Evolutionary conservation across 1,140 invertebrate species (phyloP), one percentile per base, ranked within the genome.

Genomic region (Halictus rubicundus): DNA sequence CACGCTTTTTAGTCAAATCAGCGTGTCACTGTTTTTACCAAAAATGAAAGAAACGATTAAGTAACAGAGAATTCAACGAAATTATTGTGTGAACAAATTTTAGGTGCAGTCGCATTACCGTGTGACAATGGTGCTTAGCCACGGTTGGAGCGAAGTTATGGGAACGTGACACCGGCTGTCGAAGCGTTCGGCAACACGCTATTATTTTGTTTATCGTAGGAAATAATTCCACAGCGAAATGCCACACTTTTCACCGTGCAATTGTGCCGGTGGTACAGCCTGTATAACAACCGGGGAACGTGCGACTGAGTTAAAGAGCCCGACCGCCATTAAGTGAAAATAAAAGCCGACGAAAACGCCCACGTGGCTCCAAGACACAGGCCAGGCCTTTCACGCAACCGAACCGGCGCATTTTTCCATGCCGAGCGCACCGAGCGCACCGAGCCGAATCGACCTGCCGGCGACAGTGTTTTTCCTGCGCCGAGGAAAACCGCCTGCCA

Each of bases 111-210:
- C 57, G n/a, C 27, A 57, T 65, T 32, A 3, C 32, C 32, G 42
- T 70, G 82, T 84, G 80, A 82, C 82, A 84, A 72, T 71, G 57
- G n/a, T 39, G 57, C 60, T 27, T 65, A 52, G 3, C 75, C 78
- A 54, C 60, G 60, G 73, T 82, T 74, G 72, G 63, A 14, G 42
- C 10, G 14, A 46, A 46, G 42, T 46, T 46, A 46, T 46, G 42
- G 10, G 42, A 46, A 46, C 42, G 42, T 46, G 42, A 46, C 42
- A 14, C 42, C 42, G 42, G 42, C 42, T 46, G 42, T 46, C 42
- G 14, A 46, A 46, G 9, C 3, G 10, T 12, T 12, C 2, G 42
- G 10, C 14, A 14, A 46, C 42, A 46, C 10, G 42, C 42, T 46
- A 12, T 46, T 46, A 46, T 46, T 46, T 46, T 46, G 42, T 46